Evolutionary conservation across 1,140 invertebrate species (phyloP).

Genomic region (Zaprionus vittiger): DNA sequence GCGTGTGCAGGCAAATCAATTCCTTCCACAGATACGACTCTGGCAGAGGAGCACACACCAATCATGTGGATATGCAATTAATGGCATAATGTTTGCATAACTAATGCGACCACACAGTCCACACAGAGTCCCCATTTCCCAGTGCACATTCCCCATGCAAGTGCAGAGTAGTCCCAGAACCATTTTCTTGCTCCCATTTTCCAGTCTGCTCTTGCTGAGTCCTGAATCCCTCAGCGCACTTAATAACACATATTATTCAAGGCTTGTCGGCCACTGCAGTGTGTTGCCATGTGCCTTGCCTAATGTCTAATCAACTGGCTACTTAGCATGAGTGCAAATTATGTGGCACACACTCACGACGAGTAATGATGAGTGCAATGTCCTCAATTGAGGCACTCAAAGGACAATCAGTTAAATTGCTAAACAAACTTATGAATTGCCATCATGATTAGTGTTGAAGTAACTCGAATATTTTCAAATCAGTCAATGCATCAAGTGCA

Average conservation of each 20-base stretch:
- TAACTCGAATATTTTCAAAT: not conserved
- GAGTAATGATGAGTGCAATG: conserved; percentile 33
- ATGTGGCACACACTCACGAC: conserved; percentile 15
- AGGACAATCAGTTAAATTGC: conserved; percentile 5
- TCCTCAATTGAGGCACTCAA: not conserved
- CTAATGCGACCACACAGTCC: conserved; percentile 42
- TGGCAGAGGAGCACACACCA: conserved; percentile 27
- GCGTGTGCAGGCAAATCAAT: conserved; percentile 4
- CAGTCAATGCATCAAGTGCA: not conserved
- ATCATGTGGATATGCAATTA: conserved; percentile 73
- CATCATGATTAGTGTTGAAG: not conserved
- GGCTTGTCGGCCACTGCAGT: conserved; percentile 5
- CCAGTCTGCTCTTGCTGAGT: not conserved
- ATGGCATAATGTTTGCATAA: conserved; percentile 71
- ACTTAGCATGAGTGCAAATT: conserved; percentile 39
- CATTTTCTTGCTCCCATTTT: conserved; percentile 13
- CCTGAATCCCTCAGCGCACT: conserved; percentile 39
- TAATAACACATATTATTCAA: conserved; percentile 69
- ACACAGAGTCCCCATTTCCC: conserved; percentile 12
- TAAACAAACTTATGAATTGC: not conserved
- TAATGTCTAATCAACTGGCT: conserved; percentile 58
- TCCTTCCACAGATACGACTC: conserved; percentile 19
- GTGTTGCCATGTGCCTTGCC: conserved; percentile 1
- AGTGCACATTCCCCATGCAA: not conserved
- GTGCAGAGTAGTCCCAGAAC: not conserved